Percentiles rank a stretch among this genome's conserved stretches.
phyloP scores from a whole-genome alignment of 2,888 invertebrate species.

The Chromoteleia sp. region DNA sequence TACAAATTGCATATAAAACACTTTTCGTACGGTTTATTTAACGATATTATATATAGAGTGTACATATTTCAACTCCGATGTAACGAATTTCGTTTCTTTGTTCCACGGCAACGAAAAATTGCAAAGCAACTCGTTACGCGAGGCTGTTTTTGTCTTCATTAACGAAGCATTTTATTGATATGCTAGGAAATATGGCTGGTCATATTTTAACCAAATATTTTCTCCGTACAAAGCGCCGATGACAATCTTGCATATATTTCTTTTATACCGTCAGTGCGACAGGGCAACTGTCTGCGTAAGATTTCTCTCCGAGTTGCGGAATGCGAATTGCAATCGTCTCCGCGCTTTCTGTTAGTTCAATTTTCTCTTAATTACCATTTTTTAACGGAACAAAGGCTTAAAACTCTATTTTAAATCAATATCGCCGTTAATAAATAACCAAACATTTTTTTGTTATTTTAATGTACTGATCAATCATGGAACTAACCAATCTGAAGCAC shows the following conservation, averaged over 20 bases:
- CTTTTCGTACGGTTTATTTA: slow-evolving; percentile 32
- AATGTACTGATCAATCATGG: slow-evolving; percentile 1
- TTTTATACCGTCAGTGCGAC: slow-evolving; percentile 20
- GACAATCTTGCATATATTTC: slow-evolving; percentile 39
- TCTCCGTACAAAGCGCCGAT: not conserved
- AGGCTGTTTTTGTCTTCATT: slow-evolving; percentile 15
- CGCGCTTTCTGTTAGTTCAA: slow-evolving; percentile 48
- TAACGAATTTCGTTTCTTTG: slow-evolving; percentile 33
- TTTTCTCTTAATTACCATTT: slow-evolving; percentile 51
- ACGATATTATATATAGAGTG: slow-evolving; percentile 30
- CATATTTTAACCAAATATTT: slow-evolving; percentile 28
- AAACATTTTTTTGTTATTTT: slow-evolving; percentile 9
- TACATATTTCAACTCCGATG: slow-evolving; percentile 31
- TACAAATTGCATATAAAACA: slow-evolving; percentile 47
- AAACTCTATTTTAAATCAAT: not conserved
- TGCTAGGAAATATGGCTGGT: not conserved
- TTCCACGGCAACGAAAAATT: slow-evolving; percentile 8
- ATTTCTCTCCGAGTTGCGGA: slow-evolving; percentile 47
- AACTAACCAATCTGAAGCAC: not conserved
- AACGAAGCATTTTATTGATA: slow-evolving; percentile 40
- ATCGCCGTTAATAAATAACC: not conserved
- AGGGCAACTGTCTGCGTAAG: slow-evolving; percentile 29
- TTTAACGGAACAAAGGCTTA: slow-evolving; percentile 11
- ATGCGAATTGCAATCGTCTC: slow-evolving; percentile 33
- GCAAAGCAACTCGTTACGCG: slow-evolving; percentile 12